These are phyloP conservation scores for Acrobasis suavella DNA, from an alignment of 2,888 invertebrate species.

Conservation along the genomic window DNA sequence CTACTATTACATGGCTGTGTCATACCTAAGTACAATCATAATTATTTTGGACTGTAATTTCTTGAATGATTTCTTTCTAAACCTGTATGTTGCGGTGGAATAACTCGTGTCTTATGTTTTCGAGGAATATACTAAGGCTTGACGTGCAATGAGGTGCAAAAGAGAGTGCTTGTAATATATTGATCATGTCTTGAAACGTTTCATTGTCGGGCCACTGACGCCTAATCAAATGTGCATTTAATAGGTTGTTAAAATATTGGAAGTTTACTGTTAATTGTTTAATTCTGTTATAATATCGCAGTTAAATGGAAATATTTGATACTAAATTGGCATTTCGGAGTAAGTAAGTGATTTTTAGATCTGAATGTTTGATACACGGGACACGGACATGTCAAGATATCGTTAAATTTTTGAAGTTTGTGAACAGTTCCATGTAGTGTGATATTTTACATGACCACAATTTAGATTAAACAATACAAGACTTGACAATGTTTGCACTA, in stretches of 20 bases:
- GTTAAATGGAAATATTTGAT: conserved; percentile 30
- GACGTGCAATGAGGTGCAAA: conserved; percentile 48
- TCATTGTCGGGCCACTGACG: conserved; percentile 57
- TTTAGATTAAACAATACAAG: conserved; percentile 59
- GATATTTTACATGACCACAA: conserved; percentile 50
- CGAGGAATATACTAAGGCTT: conserved; percentile 29
- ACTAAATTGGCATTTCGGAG: conserved; percentile 35
- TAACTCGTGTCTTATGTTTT: conserved; percentile 42
- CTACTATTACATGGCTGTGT: conserved; percentile 64
- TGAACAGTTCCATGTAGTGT: conserved; percentile 37
- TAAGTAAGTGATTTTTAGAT: conserved; percentile 41
- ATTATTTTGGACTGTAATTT: conserved; percentile 59
- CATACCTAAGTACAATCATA: conserved; percentile 74
- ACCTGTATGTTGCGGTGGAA: conserved; percentile 54
- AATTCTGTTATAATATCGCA: conserved; percentile 51
- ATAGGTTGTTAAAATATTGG: conserved; percentile 77
- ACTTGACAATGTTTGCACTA: conserved; percentile 61
- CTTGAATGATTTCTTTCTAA: conserved; percentile 64
- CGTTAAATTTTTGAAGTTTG: conserved; percentile 35
- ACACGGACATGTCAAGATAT: conserved; percentile 29
- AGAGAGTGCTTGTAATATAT: conserved; percentile 39
- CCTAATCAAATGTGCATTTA: conserved; percentile 73
- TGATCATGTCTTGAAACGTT: conserved; percentile 41
- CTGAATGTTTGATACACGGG: conserved; percentile 38
- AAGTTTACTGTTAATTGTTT: conserved; percentile 76